Evolutionary conservation across 2,888 invertebrate species (phyloP).

Genomic region (Heliconius sara): DNA sequence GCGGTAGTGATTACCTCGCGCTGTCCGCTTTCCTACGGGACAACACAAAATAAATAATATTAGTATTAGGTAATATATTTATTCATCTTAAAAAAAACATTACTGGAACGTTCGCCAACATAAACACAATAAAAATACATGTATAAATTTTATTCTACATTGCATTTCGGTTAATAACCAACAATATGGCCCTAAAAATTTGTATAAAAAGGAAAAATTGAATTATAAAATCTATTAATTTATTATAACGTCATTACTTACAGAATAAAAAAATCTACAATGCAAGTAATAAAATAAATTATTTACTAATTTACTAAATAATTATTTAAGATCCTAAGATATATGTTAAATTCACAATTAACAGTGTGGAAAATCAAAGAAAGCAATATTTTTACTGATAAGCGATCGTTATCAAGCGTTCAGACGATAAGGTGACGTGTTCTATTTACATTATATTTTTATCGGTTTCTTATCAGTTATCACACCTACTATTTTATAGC

Average conservation of each 20-base stretch:
- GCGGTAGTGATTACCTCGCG: slow-evolving; percentile 86
- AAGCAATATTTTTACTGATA: slow-evolving; percentile 29
- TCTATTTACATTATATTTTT: slow-evolving; percentile 34
- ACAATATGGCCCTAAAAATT: neutral
- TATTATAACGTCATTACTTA: neutral
- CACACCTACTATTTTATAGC: slow-evolving; percentile 17
- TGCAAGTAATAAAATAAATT: neutral
- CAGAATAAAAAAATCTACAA: neutral
- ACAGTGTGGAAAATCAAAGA: slow-evolving; percentile 2
- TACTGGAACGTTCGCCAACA: neutral
- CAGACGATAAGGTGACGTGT: slow-evolving; percentile 29
- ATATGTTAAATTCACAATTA: neutral
- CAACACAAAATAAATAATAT: slow-evolving; percentile 75
- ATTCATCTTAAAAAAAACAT: neutral
- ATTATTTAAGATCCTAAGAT: neutral
- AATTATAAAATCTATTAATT: neutral
- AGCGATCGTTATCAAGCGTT: slow-evolving; percentile 35
- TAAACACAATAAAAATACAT: neutral
- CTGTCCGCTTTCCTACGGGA: slow-evolving; percentile 88
- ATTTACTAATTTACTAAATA: neutral
- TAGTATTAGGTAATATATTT: slow-evolving; percentile 59
- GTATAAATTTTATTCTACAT: neutral
- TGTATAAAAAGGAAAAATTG: neutral
- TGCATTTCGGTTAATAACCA: neutral
- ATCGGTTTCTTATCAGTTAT: slow-evolving; percentile 18